Base-by-base conservation (phyloP, 2,113 vertebrate genomes). In the Muntiacus muntjak region DNA sequence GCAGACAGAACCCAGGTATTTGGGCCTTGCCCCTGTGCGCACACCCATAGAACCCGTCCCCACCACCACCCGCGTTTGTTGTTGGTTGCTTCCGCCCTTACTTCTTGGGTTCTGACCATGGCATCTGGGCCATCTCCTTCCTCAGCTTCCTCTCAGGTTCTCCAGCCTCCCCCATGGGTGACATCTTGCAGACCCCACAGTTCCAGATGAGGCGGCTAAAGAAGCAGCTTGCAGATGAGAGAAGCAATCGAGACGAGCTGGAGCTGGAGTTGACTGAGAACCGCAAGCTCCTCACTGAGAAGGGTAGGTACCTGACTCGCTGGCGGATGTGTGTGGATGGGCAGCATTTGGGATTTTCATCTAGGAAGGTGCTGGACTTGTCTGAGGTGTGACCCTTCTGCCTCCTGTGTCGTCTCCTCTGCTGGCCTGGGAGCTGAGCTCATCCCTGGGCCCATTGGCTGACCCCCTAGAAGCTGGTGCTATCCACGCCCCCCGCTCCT, bases 151-250 rank as follows among this genome's bases (percentile, higher is more conserved):
- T 98, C 3, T 40, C 98, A 2, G 98, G 98, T 9, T 87, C 98
- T 12, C 99, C 98, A 0, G 98, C 97, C 10, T 99, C 99, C 0
- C 99, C 99, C 45, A 98, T 99, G 98, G 99, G 99, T 30, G 99
- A 99, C 9, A 98, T 99, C 85, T 99, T 99, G 98, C 99, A 99
- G 97, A 99, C 99, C 0, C 99, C 99, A 1, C 99, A 99, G 89
- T 99, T 99, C 84, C 99, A 99, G 98, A 94, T 99, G 97, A 99
- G 99, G 17, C 99, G 99, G 25, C 95, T 99, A 95, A 99, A 99
- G 97, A 99, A 99, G 94, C 99, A 99, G 96, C 97, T 99, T 95
- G 98, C 98, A 0, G 98, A 98, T 0, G 99, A 99, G 95, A 97
- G 99, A 12, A 99, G 99, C 33, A 99, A 99, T 89, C 98, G 98